Percentiles rank a stretch among this genome's conserved stretches.
These are phyloP conservation scores for Rhinatrema bivittatum DNA, from an alignment of 2,797 vertebrate species.

Conservation along the genomic window DNA sequence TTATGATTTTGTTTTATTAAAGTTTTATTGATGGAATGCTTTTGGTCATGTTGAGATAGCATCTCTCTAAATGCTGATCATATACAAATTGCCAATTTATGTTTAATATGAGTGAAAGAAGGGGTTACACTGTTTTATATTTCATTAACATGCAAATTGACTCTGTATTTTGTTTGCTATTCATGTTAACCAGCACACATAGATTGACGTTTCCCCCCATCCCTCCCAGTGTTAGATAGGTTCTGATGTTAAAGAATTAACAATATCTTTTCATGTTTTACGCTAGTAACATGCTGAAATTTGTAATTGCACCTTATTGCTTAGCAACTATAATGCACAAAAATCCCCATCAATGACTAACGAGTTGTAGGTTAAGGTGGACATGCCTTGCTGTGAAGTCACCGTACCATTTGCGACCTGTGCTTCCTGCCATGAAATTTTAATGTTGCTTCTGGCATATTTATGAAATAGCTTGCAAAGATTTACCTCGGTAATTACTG, in stretches of 20 bases:
- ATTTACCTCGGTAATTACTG: constrained; percentile 56
- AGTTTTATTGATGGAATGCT: background rate
- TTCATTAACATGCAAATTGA: background rate
- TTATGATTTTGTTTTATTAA: background rate
- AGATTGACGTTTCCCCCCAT: background rate
- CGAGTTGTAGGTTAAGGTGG: constrained; percentile 55
- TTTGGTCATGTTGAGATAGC: background rate
- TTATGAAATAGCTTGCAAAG: constrained; percentile 56
- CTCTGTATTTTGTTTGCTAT: background rate
- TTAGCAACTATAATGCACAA: constrained; percentile 23
- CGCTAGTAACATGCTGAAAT: constrained; percentile 21
- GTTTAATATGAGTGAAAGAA: background rate
- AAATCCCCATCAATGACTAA: constrained; percentile 48
- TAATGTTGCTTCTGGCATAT: constrained; percentile 64
- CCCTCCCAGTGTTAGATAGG: too few relatives aligned
- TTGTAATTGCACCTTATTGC: constrained; percentile 14
- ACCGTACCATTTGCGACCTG: constrained; percentile 52
- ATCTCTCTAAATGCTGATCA: background rate
- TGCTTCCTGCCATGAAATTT: constrained; percentile 67
- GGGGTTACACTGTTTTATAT: background rate
- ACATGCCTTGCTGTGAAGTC: constrained; percentile 65
- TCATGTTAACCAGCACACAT: constrained; percentile 5
- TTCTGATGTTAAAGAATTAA: too few relatives aligned
- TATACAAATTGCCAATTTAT: constrained; percentile 12
- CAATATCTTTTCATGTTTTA: too few relatives aligned